phyloP scores from a whole-genome alignment of 2,888 invertebrate species.

The Mesodorylaimus sp. region DNA sequence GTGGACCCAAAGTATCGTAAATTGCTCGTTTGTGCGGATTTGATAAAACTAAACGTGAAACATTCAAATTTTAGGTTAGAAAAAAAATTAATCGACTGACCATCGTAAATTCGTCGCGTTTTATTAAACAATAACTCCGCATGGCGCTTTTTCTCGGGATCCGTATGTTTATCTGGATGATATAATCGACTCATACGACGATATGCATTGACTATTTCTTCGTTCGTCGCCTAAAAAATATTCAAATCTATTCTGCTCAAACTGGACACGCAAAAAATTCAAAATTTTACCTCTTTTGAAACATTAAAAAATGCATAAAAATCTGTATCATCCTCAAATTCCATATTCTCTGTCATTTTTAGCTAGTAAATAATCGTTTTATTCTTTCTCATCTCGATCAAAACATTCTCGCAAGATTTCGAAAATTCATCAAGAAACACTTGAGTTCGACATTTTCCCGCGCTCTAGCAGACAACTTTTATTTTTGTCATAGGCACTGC shows the following conservation, averaged over 20 bases:
- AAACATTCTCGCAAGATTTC: too few relatives aligned
- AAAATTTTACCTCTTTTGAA: slow-evolving; percentile 2
- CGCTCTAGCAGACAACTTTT: too few relatives aligned
- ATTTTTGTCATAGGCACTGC: too few relatives aligned
- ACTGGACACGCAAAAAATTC: neutral
- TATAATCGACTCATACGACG: slow-evolving; percentile 72
- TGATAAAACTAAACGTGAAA: slow-evolving; percentile 49
- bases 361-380: too few relatives aligned
- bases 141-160: slow-evolving; percentile 58
- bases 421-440: too few relatives aligned
- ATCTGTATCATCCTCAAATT: neutral
- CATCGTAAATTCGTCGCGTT: slow-evolving; percentile 79
- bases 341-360: too few relatives aligned
- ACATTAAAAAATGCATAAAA: slow-evolving; percentile 3
- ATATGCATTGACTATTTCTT: slow-evolving; percentile 84
- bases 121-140: slow-evolving; percentile 81
- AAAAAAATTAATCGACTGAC: slow-evolving; percentile 33
- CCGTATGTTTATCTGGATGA: slow-evolving; percentile 87
- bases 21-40: slow-evolving; percentile 85
- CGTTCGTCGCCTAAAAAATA: slow-evolving; percentile 55
- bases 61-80: slow-evolving; percentile 7
- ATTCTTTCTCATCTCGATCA: too few relatives aligned
- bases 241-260: neutral
- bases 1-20: too few relatives aligned
- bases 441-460: too few relatives aligned